Conservation (phyloP, 2,888 invertebrate species). For the Aplocera efformata region DNA sequence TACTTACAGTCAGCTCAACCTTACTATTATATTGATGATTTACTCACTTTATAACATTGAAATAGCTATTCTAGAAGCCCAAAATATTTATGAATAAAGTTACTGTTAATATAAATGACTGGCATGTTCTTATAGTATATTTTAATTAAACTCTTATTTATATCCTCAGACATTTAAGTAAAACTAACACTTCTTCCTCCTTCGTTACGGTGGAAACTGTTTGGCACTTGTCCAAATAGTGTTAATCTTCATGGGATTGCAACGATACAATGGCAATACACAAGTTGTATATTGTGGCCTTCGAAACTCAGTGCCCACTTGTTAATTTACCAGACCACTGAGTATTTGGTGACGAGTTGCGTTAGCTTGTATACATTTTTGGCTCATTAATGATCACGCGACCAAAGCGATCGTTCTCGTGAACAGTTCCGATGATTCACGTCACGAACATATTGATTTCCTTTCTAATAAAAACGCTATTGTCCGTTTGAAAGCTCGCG, state of each 20-base stretch:
- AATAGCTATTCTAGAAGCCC: neutral
- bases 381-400: constrained; percentile 31
- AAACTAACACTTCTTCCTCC: too few species aligned
- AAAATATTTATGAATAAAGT: neutral
- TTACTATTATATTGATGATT: constrained; percentile 31
- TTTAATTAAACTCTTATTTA: constrained; percentile 11
- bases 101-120: too few species aligned
- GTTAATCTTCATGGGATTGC: constrained; percentile 65
- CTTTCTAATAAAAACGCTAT: constrained; percentile 62
- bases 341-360: constrained; percentile 31
- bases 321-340: constrained; percentile 45
- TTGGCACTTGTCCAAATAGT: constrained; percentile 63
- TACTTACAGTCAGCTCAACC: constrained; percentile 34
- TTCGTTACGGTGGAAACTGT: constrained; percentile 44
- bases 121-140: too few species aligned
- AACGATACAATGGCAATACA: constrained; percentile 48
- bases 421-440: constrained; percentile 34
- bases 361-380: constrained; percentile 29
- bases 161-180: constrained; percentile 45
- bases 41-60: constrained; percentile 18
- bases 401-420: constrained; percentile 23
- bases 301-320: constrained; percentile 44
- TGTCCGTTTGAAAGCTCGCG: constrained; percentile 67
- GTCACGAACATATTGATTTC: constrained; percentile 65
- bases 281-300: too few species aligned